These are phyloP conservation scores for Babyrousa celebensis DNA, from an alignment of 2,797 vertebrate species.

Conservation along the genomic window DNA sequence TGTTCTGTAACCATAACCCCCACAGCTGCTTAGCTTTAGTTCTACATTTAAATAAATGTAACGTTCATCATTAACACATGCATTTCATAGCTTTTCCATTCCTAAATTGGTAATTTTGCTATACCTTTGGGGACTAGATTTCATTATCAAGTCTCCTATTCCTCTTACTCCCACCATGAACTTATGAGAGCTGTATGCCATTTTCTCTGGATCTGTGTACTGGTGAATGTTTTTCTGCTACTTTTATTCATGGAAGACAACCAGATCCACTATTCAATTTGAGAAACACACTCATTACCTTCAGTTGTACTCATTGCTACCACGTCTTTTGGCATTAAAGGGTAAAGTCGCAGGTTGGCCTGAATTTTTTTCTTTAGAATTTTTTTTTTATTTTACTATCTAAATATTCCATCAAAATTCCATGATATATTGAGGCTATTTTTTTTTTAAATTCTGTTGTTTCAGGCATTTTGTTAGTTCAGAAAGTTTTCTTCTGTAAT, in stretches of 20 bases:
- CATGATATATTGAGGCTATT: neutral
- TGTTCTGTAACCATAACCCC: slow-evolving; percentile 54
- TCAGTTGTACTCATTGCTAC: neutral
- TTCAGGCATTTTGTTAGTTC: slow-evolving; percentile 53
- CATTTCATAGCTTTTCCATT: slow-evolving; percentile 45
- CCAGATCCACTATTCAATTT: neutral
- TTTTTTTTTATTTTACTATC: slow-evolving; percentile 9
- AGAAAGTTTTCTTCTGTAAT: slow-evolving; percentile 72
- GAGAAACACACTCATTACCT: neutral
- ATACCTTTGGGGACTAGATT: neutral
- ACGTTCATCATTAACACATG: neutral
- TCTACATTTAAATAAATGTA: slow-evolving; percentile 68
- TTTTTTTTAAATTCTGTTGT: neutral
- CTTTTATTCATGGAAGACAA: slow-evolving; percentile 52
- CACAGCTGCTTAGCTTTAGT: slow-evolving; percentile 65
- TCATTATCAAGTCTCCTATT: neutral
- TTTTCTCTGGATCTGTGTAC: slow-evolving; percentile 39
- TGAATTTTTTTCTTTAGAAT: slow-evolving; percentile 54
- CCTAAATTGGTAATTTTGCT: slow-evolving; percentile 19
- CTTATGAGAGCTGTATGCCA: neutral
- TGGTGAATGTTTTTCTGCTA: slow-evolving; percentile 15
- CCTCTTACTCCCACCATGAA: neutral
- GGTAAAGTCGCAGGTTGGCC: neutral
- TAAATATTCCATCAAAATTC: slow-evolving; percentile 21
- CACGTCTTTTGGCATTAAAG: neutral